Evolutionary conservation across 2,888 invertebrate species (phyloP), one percentile per base, ranked within the genome.

Genomic region (Ormyrus pomaceus): DNA sequence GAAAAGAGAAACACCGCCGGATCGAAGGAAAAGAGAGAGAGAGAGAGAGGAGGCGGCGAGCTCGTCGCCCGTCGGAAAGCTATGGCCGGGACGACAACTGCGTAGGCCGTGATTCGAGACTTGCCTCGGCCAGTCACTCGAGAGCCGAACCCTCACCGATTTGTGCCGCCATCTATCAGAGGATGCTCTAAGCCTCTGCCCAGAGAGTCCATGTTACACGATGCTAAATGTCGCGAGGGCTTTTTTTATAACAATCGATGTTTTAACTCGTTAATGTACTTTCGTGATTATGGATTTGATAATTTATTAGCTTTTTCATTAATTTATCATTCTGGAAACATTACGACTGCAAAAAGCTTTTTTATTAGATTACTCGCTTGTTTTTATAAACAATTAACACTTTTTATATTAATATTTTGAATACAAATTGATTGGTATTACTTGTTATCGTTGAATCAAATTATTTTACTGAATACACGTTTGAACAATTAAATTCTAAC

Each of bases 121-220:
- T 78, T 75, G 83, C 83, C 83, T 86, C 86, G 85, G 85, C 87
- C 86, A 86, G 82, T 86, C 84, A 77, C 78, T 68, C 79, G 77
- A 65, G 55, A 80, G 73, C 76, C 73, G 82, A 78, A 82, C 82
- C 79, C n/a, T 86, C 88, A 89, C 88, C 83, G 88, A 84, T 85
- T 83, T 75, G 87, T 87, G 89, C 77, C 86, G 90, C 90, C 90
- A 90, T 90, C 90, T 89, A 84, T 65, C 84, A 76, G 79, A 46
- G 66, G 64, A 77, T 81, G 80, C 83, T 56, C 79, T 83, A 90
- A 90, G 85, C 84, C 83, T 81, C 77, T 88, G 48, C 34, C 34
- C 70, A 62, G 34, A 8, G 6, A 79, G 83, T 85, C 86, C 85
- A 79, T 75, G 87, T 84, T 86, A 89, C 89, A 87, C 86, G 88